Base-by-base conservation (phyloP, 2,888 invertebrate genomes). In the Troides helena region DNA sequence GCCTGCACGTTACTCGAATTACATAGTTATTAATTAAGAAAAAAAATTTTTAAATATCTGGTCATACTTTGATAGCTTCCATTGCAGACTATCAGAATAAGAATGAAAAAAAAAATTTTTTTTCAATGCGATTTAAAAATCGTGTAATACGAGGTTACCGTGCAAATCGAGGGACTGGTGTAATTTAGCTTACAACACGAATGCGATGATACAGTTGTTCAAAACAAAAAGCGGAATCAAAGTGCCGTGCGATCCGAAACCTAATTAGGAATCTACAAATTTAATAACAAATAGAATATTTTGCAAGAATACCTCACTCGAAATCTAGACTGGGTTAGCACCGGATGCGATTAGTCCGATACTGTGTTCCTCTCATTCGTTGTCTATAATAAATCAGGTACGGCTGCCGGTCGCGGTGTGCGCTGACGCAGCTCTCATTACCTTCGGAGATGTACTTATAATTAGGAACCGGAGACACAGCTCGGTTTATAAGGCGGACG, bases 281-380 rank as follows among this genome's bases (percentile, higher is more conserved):
- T 2, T 50, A 50, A 83, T 84, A 89, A 89, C 89, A 74, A 87
- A 85, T 81, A 88, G 87, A 90, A 89, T 89, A 90, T 89, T 90
- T 90, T 89, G 89, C 88, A 89, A 86, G 76, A 77, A 73, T 77
- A 66, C 71, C 74, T 4, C 14, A 80, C 83, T 85, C 85, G 83
- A 85, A 82, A 79, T 78, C 72, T 59, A 68, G 71, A 70, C 73
- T 70, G 71, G 74, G 75, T 74, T 75, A 74, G 74, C 70, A 73
- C 69, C 75, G 78, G 62, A 58, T 77, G 71, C 67, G 62, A 70
- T 73, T 75, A 83, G 82, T 80, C 81, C 81, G 81, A 77, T 77
- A 77, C 80, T 75, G 50, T 83, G 87, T 85, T 85, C 84, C 81
- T 67, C 73, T 85, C 88, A 89, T 89, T 88, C 88, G 88, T 88